Base-by-base conservation (phyloP, 2,797 vertebrate genomes). In the Megaceryle alcyon region DNA sequence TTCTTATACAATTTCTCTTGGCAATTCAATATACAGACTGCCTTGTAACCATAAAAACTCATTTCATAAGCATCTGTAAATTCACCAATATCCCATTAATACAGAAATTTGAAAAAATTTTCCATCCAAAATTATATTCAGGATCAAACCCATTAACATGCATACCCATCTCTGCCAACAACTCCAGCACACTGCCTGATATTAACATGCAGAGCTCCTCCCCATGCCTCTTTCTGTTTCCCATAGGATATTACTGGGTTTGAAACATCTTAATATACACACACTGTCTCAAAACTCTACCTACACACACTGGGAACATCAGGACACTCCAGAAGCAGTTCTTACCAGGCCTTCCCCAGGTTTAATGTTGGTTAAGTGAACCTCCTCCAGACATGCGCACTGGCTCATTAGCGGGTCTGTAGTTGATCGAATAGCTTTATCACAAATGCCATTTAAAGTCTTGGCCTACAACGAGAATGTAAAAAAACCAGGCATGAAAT, bases 271-370 rank as follows among this genome's bases (percentile, higher is more conserved):
- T 48, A 10, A 26, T 70, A 39, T 48, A 56, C 4, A 41, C 5
- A n/a, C 15, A 1, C 14, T n/a, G 20, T 16, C n/a, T 72, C 14
- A 25, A 59, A 77, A 49, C 23, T 69, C 14, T 29, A 35, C 26
- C 14, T 71, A 61, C 26, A 71, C 69, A 46, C 31, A 41, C 49
- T 22, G 46, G 10, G 28, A 54, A 68, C n/a, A 54, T 7, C 21
- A 81, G 43, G 23, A 91, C 46, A 48, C 15, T 37, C 29, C n/a
- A 54, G 41, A 51, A 65, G n/a, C 4, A 26, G 86, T 83, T 84
- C 99, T 98, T 98, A 99, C 99, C 98, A 99, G 97, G 94, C 99
- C 99, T 88, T 99, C 99, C 2, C 98, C 99, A 3, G 99, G 98
- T 92, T 98, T 98, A 85, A 99, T 94, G 82, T 99, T 98, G 20